Evolutionary conservation across 2,113 vertebrate species (phyloP), one percentile per base, ranked within the genome.

Genomic region (Hymenochirus boettgeri): DNA sequence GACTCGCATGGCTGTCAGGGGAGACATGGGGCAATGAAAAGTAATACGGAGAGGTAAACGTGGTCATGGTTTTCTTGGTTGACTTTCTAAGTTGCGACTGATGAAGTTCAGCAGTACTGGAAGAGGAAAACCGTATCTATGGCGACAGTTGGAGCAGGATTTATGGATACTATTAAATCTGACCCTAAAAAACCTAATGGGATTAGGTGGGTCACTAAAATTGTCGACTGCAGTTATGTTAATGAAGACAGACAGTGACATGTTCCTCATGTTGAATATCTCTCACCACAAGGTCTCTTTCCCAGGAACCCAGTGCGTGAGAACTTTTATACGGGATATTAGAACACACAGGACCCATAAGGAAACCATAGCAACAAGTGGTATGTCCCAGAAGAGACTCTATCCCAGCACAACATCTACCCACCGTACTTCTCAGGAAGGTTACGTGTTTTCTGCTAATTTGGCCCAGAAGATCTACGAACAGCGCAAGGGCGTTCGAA

Each of bases 361-460:
- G n/a, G 7, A 0, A n/a, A 46, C 23, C 37, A 8, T 3, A 0
- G 0, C 7, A 75, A 22, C 39, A 79, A 75, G 24, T 70, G 60
- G 22, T 71, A 70, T 4, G 1, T 74, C 2, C 63, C 70, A 39
- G 8, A 67, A 50, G 27, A 72, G 25, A 3, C n/a, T 74, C n/a
- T 75, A 71, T 9, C 29, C 69, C 26, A 37, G 22, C 27, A n/a
- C n/a, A 1, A 71, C 1, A 19, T 9, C 0, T 74, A 70, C 26
- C 50, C 61, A 45, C 26, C 23, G 19, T 80, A 76, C 56, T 79
- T 69, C 61, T 73, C 71, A 39, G 66, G 65, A 61, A 59, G 61
- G 56, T 7, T 73, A 70, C 0, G 0, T 72, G 19, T 76, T 79
- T 39, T 76, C 56, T 52, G 64, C 45, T 64, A 35, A 64, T 1